A percentile compares a stretch with the other conserved stretches of the same genome.
phyloP scores from a whole-genome alignment of 30 jellyfish, hydroid and myxozoan genomes.

The Phacellophora camtschatica region DNA sequence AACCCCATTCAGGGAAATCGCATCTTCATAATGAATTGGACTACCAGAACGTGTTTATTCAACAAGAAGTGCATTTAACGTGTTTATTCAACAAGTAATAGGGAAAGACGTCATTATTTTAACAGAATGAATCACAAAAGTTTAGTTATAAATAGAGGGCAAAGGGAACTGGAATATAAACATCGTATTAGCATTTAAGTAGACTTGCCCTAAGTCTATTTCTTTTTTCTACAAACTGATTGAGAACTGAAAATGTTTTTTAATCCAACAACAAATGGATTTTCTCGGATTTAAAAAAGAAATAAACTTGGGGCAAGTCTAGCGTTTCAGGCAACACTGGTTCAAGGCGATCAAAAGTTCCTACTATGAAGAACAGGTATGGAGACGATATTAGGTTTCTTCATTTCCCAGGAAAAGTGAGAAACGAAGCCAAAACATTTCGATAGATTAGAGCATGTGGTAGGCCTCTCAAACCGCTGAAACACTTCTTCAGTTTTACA shows the following conservation, averaged over 20 bases:
- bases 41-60: neutral
- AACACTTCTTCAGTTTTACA: neutral
- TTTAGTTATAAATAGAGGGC: neutral
- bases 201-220: too few relatives aligned
- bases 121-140: neutral
- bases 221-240: too few relatives aligned
- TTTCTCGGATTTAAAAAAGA: too few relatives aligned
- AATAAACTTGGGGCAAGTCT: too few relatives aligned
- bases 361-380: slow-evolving; percentile 26
- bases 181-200: too few relatives aligned
- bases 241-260: too few relatives aligned
- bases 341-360: slow-evolving; percentile 29
- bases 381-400: slow-evolving; percentile 19
- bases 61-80: neutral
- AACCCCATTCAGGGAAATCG: neutral
- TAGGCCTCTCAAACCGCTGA: slow-evolving; percentile 5
- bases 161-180: neutral
- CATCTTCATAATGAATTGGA: too few relatives aligned
- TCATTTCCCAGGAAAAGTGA: slow-evolving; percentile 26
- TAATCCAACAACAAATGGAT: too few relatives aligned
- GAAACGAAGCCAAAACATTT: slow-evolving; percentile 22
- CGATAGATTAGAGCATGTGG: slow-evolving; percentile 13
- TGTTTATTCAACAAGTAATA: neutral
- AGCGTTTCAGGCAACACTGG: slow-evolving; percentile 17
- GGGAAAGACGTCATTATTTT: neutral